Conservation (phyloP, 2,888 invertebrate genomes). For the Scrobipalpa atriplicella region DNA sequence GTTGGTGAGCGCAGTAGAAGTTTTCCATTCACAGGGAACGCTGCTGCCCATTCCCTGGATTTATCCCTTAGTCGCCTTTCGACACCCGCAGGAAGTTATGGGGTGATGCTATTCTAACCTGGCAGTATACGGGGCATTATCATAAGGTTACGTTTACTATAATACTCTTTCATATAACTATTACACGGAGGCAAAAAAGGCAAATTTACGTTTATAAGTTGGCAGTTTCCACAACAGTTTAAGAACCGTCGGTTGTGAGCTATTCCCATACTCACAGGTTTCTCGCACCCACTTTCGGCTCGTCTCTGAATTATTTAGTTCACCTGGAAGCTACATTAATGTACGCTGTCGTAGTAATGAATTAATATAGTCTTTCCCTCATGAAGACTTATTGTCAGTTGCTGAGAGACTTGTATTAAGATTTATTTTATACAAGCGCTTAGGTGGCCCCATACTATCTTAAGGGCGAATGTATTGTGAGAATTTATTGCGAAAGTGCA, state of each 20-base stretch:
- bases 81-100: too few relatives aligned
- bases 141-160: too few relatives aligned
- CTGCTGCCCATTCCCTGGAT: too few relatives aligned
- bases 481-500: too few relatives aligned
- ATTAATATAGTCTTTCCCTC: slow-evolving; percentile 21
- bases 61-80: too few relatives aligned
- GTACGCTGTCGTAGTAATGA: slow-evolving; percentile 23
- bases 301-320: slow-evolving; percentile 50
- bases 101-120: not conserved
- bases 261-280: slow-evolving; percentile 35
- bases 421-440: not conserved
- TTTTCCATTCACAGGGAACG: too few relatives aligned
- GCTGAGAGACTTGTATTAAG: not conserved
- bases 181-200: not conserved
- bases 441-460: not conserved
- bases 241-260: not conserved
- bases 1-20: too few relatives aligned
- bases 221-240: not conserved
- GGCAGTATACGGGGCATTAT: not conserved
- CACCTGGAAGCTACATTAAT: slow-evolving; percentile 45
- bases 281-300: slow-evolving; percentile 27
- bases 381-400: slow-evolving; percentile 14
- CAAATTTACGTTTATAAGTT: too few relatives aligned
- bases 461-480: too few relatives aligned
- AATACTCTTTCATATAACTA: not conserved